Base-by-base conservation (phyloP, 2,888 invertebrate genomes). In the Synergus gifuensis region DNA sequence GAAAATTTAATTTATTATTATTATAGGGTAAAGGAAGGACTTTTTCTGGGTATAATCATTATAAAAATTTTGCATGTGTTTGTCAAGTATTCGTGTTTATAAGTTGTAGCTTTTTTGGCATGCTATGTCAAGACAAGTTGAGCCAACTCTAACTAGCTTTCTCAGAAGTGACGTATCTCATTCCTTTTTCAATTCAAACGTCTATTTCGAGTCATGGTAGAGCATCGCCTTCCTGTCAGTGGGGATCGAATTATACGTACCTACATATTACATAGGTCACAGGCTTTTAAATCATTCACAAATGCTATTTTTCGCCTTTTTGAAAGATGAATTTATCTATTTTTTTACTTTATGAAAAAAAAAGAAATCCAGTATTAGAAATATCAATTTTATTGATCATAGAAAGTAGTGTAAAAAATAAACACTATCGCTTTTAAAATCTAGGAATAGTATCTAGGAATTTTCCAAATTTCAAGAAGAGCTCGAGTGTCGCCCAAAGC, bases 401-500 rank as follows among this genome's bases (percentile, higher is more conserved):
- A 18, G 12, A 60, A 60, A 22, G 22, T 60, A 11, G 9, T 28
- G 69, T 28, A 46, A 36, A 54, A 73, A 36, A 49, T 36, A 54
- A n/a, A 69, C 16, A 16, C 9, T 46, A 22, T 3, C 11, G 60
- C 22, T 28, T 49, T 7, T 28, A 16, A 28, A 49, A 28, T 28
- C 49, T 73, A 73, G 36, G 73, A 73, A 54, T 73, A 73, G 36
- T 73, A 73, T 76, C 87, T 86, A 18, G 89, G 88, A 66, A 91
- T 87, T 83, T 88, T 91, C 92, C 91, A 92, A 78, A 92, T 84
- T 87, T 91, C 91, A 69, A 92, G 78, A 62, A 84, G 87, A 58
- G 90, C 91, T 11, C 79, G 36, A 2, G 89, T 87, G 79, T 91
- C 90, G 9, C 90, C 90, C 58, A 91, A 83, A 40, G 90, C 91